Evolutionary conservation across 2,888 invertebrate genomes (phyloP), one percentile per base, ranked within the genome.

Genomic region (Brassicogethes aeneus): DNA sequence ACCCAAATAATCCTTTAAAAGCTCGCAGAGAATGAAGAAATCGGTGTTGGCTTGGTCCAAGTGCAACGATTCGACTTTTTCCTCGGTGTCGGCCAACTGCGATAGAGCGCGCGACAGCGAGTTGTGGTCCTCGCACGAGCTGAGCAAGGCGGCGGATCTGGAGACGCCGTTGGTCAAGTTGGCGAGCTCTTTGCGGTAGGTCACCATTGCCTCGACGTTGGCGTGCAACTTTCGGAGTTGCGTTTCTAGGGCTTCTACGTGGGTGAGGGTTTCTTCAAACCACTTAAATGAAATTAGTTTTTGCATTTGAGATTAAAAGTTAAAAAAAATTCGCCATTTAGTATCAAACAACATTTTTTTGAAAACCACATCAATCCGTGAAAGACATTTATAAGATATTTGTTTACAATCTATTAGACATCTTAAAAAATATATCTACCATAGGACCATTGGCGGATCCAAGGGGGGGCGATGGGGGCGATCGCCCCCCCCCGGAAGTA

Each of bases 191-290:
- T 85, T 83, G 40, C 97, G 77, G 62, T 93, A 87, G 33, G 77
- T 73, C 10, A 92, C 92, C 52, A 97, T 76, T 1, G 85, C 77
- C 66, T 95, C 96, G 44, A 95, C 82, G 52, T 90, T 89, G 17
- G 80, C 74, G 65, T 88, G 88, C 37, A 96, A 71, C 52, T 92
- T 89, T 34, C 90, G 79, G 41, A 97, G 73, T 61, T 94, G 91
- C 13, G 77, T 74, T 64, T 99, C 96, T 15, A 97, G 72, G 29
- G 84, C 85, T 61, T 97, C 96, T 32, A 97, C 80, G 66, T 94
- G 92, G 3, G 81, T 77, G 16, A 87, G 82, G 60, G 93, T 93
- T 66, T 99, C 96, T 66, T 97, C 96, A 71, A 99, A 99, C 99
- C 99, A 99, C 91, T 95, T 5, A 33, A 33, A n/a, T n/a, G n/a